Percentiles rank a stretch among this genome's conserved stretches.
These are phyloP conservation scores for Vespertilio murinus DNA, from an alignment of 2,797 vertebrate genomes.

Conservation along the genomic window DNA sequence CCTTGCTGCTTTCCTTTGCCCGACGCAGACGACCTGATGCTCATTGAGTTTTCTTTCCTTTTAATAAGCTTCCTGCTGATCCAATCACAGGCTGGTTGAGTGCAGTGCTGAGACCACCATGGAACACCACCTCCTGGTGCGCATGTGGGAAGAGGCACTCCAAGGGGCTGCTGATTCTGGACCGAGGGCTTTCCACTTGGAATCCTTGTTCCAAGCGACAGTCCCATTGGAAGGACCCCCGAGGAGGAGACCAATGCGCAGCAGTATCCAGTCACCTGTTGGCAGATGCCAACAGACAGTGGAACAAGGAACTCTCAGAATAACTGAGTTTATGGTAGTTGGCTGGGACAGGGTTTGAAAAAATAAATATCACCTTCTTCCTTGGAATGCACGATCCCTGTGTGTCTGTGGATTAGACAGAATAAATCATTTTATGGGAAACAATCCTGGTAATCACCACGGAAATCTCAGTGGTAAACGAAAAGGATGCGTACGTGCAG, in stretches of 20 bases:
- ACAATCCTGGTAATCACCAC: neutral
- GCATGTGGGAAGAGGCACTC: slow-evolving; percentile 40
- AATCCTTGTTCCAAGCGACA: neutral
- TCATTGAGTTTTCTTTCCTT: neutral
- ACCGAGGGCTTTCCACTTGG: neutral
- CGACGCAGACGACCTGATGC: neutral
- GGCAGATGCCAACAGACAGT: neutral
- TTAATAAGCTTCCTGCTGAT: neutral
- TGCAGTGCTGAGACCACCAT: neutral
- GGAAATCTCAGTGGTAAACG: slow-evolving; percentile 5
- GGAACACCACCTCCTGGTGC: neutral
- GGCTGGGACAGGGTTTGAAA: slow-evolving; percentile 48
- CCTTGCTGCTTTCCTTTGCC: neutral
- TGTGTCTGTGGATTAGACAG: slow-evolving; percentile 50
- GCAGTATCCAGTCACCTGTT: slow-evolving; percentile 59
- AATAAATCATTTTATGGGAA: slow-evolving; percentile 52
- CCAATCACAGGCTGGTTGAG: neutral
- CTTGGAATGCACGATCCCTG: slow-evolving; percentile 48
- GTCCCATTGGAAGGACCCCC: neutral
- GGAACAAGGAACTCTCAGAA: slow-evolving; percentile 58
- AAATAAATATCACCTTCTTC: slow-evolving; percentile 62
- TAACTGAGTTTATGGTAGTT: slow-evolving; percentile 51
- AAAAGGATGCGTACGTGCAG: neutral
- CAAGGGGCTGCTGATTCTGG: slow-evolving; percentile 34
- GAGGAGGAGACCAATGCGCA: neutral